phyloP scores from a whole-genome alignment of 2,888 invertebrate genomes.

The Temnothorax rugatulus region DNA sequence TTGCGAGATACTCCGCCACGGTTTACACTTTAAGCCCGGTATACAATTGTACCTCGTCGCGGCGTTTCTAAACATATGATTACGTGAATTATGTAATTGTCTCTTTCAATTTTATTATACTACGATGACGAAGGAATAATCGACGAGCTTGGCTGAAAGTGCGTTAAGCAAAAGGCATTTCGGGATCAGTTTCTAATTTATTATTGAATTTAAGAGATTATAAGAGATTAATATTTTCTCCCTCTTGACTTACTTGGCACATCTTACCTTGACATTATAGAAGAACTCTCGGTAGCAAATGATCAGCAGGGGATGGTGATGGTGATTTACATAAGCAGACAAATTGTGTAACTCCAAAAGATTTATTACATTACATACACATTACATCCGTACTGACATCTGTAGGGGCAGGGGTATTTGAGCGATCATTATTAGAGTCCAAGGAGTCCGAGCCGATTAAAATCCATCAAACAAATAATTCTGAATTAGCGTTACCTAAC shows the following conservation, averaged over 20 bases:
- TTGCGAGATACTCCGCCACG: not conserved
- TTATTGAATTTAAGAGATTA: not conserved
- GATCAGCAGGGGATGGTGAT: no score
- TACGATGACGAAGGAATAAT: not conserved
- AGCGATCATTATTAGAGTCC: constrained; percentile 15
- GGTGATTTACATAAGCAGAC: not conserved
- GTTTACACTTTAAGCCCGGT: not conserved
- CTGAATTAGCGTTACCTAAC: constrained; percentile 4
- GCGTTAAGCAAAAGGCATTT: not conserved
- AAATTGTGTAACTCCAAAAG: constrained; percentile 41
- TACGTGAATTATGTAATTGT: not conserved
- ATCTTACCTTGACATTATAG: not conserved
- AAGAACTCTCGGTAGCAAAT: not conserved
- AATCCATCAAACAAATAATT: not conserved
- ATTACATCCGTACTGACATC: constrained; percentile 45
- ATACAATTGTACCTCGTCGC: not conserved
- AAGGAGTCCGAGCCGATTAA: not conserved
- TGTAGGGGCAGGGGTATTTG: constrained; percentile 18
- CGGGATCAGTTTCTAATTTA: not conserved
- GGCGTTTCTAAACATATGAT: no score
- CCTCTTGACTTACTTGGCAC: not conserved
- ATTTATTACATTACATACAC: constrained; percentile 50
- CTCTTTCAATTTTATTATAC: not conserved
- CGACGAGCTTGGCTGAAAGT: not conserved
- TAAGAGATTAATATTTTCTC: not conserved